Conservation (phyloP, 1,140 invertebrate species). For the Trichoplusia ni region DNA sequence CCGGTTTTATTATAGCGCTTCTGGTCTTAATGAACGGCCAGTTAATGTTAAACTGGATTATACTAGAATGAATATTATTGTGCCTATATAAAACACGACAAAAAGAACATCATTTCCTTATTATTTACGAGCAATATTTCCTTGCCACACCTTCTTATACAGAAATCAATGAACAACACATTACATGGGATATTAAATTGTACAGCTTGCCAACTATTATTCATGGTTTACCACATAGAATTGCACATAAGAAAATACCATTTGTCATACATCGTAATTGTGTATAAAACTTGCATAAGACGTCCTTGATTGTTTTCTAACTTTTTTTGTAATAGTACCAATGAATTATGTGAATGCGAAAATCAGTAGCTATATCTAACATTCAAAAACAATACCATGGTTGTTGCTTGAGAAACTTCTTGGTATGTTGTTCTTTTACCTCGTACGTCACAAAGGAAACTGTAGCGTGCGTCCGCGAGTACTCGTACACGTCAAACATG, state of each 20-base stretch:
- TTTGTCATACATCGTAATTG: constrained; percentile 6
- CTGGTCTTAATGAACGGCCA: constrained; percentile 3
- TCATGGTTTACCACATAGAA: constrained; percentile 1
- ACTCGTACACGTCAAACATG: neutral
- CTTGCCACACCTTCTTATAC: too few species aligned
- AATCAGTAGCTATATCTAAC: neutral
- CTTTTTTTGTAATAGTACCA: neutral
- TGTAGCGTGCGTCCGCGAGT: neutral
- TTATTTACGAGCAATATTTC: neutral
- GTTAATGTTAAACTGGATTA: constrained; percentile 11
- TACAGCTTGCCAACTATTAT: constrained; percentile 2
- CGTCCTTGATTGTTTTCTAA: neutral
- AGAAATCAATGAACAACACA: too few species aligned
- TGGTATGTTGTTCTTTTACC: constrained; percentile 1
- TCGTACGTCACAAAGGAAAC: constrained; percentile 9
- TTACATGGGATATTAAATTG: neutral
- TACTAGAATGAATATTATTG: neutral
- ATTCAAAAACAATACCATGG: too few species aligned
- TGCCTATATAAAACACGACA: neutral
- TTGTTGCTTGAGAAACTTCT: constrained; percentile 19
- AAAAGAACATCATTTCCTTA: neutral
- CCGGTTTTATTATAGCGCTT: constrained; percentile 18
- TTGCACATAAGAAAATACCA: neutral
- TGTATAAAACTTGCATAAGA: constrained; percentile 9
- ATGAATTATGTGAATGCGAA: neutral